phyloP scores from a whole-genome alignment of 2,888 invertebrate species.

The Myopa tessellatipennis region DNA sequence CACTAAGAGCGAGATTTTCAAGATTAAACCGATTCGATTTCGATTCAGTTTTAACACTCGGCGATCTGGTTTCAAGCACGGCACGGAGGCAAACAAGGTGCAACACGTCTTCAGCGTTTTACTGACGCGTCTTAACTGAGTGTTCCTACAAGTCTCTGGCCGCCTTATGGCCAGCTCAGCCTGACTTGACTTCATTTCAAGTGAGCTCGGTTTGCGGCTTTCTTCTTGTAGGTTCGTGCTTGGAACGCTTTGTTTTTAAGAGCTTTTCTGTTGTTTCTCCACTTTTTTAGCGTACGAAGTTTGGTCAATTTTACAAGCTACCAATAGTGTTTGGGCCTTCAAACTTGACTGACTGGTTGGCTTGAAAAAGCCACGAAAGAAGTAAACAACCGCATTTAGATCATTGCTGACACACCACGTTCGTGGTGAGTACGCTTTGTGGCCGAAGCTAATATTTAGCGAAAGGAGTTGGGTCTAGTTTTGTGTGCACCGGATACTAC shows the following conservation, averaged over 20 bases:
- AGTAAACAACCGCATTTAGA: not conserved
- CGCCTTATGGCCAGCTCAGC: conserved; percentile 60
- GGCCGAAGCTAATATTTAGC: not conserved
- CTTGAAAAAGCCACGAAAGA: not conserved
- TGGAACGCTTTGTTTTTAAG: conserved; percentile 9
- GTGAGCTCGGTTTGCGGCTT: conserved; percentile 46
- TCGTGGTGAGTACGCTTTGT: not conserved
- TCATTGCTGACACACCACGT: not conserved
- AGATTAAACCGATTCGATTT: not conserved
- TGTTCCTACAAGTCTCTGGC: conserved; percentile 58
- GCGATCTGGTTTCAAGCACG: not conserved
- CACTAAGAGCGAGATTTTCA: not conserved
- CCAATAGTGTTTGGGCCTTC: conserved; percentile 14
- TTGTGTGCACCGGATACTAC: not conserved
- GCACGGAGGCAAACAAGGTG: conserved; percentile 14
- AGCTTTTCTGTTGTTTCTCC: conserved; percentile 22
- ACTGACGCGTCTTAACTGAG: conserved; percentile 67
- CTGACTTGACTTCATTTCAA: conserved; percentile 32
- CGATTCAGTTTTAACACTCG: not conserved
- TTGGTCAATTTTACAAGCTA: conserved; percentile 11
- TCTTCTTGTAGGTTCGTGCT: conserved; percentile 40
- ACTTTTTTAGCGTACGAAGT: conserved; percentile 16
- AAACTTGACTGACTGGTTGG: conserved; percentile 12
- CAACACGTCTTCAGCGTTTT: conserved; percentile 63
- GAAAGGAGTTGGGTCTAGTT: conserved; percentile 3